A percentile compares a stretch with the other conserved stretches of the same genome.
phyloP scores from a whole-genome alignment of 2,797 vertebrate species.

The Danionella dracula region DNA sequence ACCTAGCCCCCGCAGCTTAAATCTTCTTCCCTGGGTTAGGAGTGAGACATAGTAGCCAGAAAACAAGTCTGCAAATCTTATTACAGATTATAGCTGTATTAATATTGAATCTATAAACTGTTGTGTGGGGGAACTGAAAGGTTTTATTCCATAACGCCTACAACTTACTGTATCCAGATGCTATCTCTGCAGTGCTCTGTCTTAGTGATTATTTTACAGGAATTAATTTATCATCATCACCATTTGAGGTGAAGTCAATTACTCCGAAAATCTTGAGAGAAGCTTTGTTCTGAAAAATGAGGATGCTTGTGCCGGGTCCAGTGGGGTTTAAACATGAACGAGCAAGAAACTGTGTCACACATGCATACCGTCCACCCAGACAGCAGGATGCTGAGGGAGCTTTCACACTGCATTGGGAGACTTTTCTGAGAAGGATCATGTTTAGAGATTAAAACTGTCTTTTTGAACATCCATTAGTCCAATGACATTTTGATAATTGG shows the following conservation, averaged over 20 bases:
- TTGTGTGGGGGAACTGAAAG: neutral
- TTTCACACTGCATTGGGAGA: neutral
- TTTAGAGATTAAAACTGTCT: neutral
- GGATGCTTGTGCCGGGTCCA: neutral
- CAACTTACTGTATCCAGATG: neutral
- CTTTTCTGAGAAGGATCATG: neutral
- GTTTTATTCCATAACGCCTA: neutral
- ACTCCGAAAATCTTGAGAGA: neutral
- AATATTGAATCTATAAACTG: neutral
- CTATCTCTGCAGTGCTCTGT: neutral
- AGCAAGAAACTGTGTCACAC: constrained; percentile 17
- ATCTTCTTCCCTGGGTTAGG: neutral
- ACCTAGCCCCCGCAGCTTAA: neutral
- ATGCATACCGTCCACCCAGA: neutral
- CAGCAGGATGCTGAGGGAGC: neutral
- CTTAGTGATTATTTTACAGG: neutral
- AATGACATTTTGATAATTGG: no score
- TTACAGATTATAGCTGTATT: neutral
- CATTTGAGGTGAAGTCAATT: neutral
- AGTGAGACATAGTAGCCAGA: neutral
- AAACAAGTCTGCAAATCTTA: neutral
- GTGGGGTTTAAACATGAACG: constrained; percentile 11
- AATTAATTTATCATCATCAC: neutral
- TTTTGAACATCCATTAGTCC: no score
- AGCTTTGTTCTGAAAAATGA: neutral